phyloP scores from a whole-genome alignment of 2,888 invertebrate genomes.

The Standfussiana lucernea region DNA sequence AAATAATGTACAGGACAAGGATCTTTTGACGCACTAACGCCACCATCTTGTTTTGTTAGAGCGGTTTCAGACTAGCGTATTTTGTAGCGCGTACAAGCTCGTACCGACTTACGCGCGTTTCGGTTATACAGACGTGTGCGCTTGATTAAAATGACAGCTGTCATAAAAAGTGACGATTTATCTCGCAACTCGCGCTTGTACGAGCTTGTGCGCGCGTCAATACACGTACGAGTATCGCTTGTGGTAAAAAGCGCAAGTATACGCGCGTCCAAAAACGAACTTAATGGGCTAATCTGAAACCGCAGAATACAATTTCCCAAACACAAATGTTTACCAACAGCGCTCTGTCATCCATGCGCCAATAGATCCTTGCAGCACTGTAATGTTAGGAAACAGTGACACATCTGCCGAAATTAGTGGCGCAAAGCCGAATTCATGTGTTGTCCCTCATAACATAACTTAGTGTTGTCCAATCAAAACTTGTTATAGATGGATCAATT shows the following conservation, averaged over 20 bases:
- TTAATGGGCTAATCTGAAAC: neutral
- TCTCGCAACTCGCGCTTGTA: neutral
- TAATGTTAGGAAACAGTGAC: neutral
- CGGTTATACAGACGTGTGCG: neutral
- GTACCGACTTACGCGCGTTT: neutral
- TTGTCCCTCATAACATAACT: neutral
- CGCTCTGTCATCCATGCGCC: neutral
- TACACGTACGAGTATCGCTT: neutral
- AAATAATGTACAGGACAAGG: conserved; percentile 33
- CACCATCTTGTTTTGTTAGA: neutral
- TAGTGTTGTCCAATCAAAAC: neutral
- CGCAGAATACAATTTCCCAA: neutral
- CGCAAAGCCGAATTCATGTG: neutral
- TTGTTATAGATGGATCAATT: neutral
- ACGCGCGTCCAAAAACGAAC: neutral
- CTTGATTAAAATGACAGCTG: neutral
- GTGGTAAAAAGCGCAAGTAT: neutral
- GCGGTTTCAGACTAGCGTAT: neutral
- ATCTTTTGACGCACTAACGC: neutral
- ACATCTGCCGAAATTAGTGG: conserved; percentile 6
- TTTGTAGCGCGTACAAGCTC: neutral
- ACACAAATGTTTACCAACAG: neutral
- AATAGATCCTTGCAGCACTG: conserved; percentile 1
- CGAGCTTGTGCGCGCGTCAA: neutral
- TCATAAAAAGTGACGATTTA: neutral